phyloP scores from a whole-genome alignment of 30 jellyfish, hydroid and myxozoan genomes.

The Haliclystus octoradiatus region DNA sequence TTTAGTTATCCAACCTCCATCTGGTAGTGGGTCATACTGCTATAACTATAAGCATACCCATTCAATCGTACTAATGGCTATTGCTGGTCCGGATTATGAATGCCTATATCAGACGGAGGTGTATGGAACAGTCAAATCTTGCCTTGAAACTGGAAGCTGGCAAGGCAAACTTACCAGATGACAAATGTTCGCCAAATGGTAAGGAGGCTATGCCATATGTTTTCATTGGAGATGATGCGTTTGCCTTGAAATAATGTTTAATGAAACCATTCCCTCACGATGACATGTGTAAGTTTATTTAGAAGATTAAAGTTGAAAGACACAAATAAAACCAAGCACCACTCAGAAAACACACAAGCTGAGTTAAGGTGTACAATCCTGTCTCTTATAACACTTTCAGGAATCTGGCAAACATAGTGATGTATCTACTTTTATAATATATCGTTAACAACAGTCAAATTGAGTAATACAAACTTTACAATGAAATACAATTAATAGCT shows the following conservation, averaged over 20 bases:
- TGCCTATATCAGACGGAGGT: constrained; percentile 20
- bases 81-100: constrained; percentile 32
- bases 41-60: constrained; percentile 23
- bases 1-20: constrained; percentile 14
- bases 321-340: too few relatives aligned
- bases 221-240: constrained; percentile 55
- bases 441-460: too few relatives aligned
- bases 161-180: constrained; percentile 7
- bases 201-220: constrained; percentile 20
- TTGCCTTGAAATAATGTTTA: constrained; percentile 27
- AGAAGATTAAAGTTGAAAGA: too few relatives aligned
- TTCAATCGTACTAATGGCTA: constrained; percentile 29
- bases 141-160: constrained; percentile 11
- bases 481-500: too few relatives aligned
- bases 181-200: constrained; percentile 11
- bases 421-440: too few relatives aligned
- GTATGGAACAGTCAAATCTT: constrained; percentile 19
- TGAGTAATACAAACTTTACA: too few relatives aligned
- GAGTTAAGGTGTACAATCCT: too few relatives aligned
- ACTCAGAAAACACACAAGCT: too few relatives aligned
- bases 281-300: too few relatives aligned
- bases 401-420: too few relatives aligned
- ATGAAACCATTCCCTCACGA: constrained; percentile 51
- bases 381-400: too few relatives aligned
- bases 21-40: constrained; percentile 14